A percentile compares a stretch with the other conserved stretches of the same genome.
Conservation (phyloP, 2,797 vertebrate genomes). For the Cephalopachus bancanus region DNA sequence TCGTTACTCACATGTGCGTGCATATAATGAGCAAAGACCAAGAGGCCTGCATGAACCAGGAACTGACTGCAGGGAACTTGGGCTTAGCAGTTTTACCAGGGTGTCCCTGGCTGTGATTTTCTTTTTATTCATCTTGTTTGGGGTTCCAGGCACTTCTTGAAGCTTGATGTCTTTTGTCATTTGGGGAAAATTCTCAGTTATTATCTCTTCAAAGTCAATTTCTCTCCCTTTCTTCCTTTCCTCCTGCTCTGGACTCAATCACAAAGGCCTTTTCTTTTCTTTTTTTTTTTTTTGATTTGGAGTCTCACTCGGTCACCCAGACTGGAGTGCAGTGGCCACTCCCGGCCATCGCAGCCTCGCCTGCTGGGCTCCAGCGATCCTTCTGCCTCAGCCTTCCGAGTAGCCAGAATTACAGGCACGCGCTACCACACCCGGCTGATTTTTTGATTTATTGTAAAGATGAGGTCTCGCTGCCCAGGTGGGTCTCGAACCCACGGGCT, state of each 20-base stretch:
- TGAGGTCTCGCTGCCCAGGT: no score
- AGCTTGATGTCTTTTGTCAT: not conserved
- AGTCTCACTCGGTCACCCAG: no score
- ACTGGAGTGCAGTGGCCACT: no score
- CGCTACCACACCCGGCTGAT: no score
- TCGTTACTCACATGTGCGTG: not conserved
- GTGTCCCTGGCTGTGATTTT: not conserved
- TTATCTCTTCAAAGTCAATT: not conserved
- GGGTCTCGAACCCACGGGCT: no score
- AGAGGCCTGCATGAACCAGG: not conserved
- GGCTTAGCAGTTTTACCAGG: not conserved
- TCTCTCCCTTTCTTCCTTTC: not conserved
- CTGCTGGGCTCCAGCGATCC: no score
- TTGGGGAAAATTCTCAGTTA: not conserved
- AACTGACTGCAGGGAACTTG: not conserved
- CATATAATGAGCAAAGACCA: not conserved
- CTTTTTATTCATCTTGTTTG: not conserved
- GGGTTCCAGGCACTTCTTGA: not conserved
- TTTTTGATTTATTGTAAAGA: no score
- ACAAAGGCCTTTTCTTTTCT: not conserved
- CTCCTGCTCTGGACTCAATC: not conserved
- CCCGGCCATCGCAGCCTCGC: no score
- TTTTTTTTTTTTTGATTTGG: no score
- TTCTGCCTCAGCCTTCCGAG: no score
- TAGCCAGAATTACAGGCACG: no score